A percentile compares a stretch with the other conserved stretches of the same genome.
phyloP scores from a whole-genome alignment of 2,797 vertebrate genomes.

The Manis crassicaudata region DNA sequence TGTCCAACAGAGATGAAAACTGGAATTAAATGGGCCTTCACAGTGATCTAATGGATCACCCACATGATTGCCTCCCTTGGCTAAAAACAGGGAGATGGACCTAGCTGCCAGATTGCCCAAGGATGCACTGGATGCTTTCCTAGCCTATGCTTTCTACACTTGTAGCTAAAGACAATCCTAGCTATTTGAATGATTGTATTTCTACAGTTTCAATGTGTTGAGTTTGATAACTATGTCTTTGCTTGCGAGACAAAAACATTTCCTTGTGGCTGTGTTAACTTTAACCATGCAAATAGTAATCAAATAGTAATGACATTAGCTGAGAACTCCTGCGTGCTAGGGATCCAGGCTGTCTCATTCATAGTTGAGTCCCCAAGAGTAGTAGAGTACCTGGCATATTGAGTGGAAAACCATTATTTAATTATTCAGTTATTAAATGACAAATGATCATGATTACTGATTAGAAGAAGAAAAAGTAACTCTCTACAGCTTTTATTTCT shows the following conservation, averaged over 20 bases:
- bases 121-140: background rate
- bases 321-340: background rate
- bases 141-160: background rate
- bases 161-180: background rate
- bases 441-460: background rate
- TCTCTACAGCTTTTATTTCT: constrained; percentile 37
- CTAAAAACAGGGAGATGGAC: background rate
- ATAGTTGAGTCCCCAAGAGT: background rate
- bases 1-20: background rate
- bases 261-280: background rate
- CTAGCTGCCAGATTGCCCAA: background rate
- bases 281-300: background rate
- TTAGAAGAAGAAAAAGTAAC: background rate
- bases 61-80: background rate
- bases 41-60: background rate
- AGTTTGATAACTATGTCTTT: constrained; percentile 30
- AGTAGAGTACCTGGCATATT: background rate
- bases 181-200: background rate
- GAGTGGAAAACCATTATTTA: background rate
- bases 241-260: constrained; percentile 17
- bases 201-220: constrained; percentile 33
- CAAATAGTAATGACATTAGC: background rate
- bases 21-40: background rate
- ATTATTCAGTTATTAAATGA: constrained; percentile 20
- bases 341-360: background rate